Evolutionary conservation across 1,140 invertebrate species (phyloP), one percentile per base, ranked within the genome.

Genomic region (Drosophila nigrodunni): DNA sequence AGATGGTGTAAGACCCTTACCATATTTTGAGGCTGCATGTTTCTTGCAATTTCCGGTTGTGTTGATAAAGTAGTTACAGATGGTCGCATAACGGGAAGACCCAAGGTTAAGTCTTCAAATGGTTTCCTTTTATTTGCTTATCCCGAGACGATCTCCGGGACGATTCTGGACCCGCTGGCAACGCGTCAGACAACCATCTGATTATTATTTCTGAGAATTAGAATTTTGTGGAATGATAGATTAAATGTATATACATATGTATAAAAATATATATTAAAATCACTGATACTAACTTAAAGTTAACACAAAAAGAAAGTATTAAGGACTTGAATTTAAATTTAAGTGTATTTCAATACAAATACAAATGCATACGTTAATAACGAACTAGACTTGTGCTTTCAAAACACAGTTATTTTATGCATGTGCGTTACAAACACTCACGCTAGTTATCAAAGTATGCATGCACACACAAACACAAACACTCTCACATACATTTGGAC

Each of bases 11-110:
- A 41, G 1, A 7, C 39, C 50, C 80, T 62, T 77, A 91, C 89
- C 89, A 91, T 89, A 74, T 91, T 89, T 91, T 91, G 89, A 15
- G 83, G 89, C 80, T 91, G 89, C 89, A 91, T 91, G 70, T 67
- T 70, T 77, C 68, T 91, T 35, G 74, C 54, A 77, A 82, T 85
- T 54, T 91, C 80, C 44, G 74, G 35, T 77, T 89, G 79, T 71
- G 76, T 72, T 64, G 81, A 65, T 77, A 77, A 13, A 74, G 55
- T 55, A 54, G 80, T 55, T 65, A 80, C 55, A 64, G 77, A 62
- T 75, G 78, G 75, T 91, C 89, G 89, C 89, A 91, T 91, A 74
- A 88, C 83, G 73, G 74, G 77, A 39, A 39, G 41, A 54, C 62
- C 54, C 54, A 25, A 77, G 65, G 11, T 41, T 47, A 76, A 68